Base-by-base conservation (phyloP, 2,797 vertebrate species). In the Pseudochirops corinnae region DNA sequence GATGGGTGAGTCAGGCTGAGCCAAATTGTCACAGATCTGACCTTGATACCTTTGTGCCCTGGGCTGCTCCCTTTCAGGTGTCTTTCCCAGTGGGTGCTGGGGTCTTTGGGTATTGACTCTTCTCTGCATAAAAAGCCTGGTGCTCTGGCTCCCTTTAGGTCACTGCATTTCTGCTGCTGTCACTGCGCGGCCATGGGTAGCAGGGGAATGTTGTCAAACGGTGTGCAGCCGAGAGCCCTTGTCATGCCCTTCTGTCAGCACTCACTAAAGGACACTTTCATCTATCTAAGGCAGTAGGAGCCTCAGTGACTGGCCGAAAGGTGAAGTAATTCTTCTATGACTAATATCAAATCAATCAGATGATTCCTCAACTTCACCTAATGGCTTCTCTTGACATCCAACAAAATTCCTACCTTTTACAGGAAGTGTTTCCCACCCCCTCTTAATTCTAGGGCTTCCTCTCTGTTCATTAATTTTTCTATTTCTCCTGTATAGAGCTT, bases 141-240 rank as follows among this genome's bases (percentile, higher is more conserved):
- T 12, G 12, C 18, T 1, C 29, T 13, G 58, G 58, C 16, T 82
- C n/a, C 0, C 0, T 1, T 7, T 9, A 10, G n/a, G 18, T 2
- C 67, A 24, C n/a, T 12, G 16, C 39, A 24, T 24, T 82, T 39
- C 67, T 46, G 39, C n/a, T 46, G n/a, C 67, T 4, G 7, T 74
- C 67, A 39, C n/a, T 39, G 16, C 21, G 67, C 7, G n/a, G 16
- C 33, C 5, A 2, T 39, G n/a, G 18, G 24, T 21, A 46, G n/a
- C 18, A 24, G 67, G 2, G 18, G 39, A 46, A 82, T 46, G 67
- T 82, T 82, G 18, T 21, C 67, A 39, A 46, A n/a, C 18, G 24
- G n/a, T 14, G 14, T 24, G n/a, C 9, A 9, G 67, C 53, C 0
- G 67, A 6, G 21, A 46, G n/a, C 10, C 67, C 16, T 82, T 82